Conservation (phyloP, 2,888 invertebrate genomes). For the Boloria selene region DNA sequence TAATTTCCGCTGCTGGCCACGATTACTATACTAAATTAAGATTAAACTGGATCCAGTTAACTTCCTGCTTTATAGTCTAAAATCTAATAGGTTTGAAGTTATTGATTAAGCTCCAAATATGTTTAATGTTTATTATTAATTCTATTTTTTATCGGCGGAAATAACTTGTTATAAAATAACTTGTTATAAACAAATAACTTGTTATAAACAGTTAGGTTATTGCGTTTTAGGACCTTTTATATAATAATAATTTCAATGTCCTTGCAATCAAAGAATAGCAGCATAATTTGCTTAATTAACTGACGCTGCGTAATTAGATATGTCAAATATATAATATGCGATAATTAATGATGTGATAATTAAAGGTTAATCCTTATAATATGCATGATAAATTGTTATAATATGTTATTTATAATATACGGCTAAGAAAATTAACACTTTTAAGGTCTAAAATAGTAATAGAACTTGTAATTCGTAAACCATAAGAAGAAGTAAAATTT, state of each 20-base stretch:
- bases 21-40: slow-evolving; percentile 42
- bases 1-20: slow-evolving; percentile 42
- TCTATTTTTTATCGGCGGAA: slow-evolving; percentile 28
- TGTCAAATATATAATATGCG: too few species aligned
- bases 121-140: slow-evolving; percentile 37
- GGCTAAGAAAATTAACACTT: too few species aligned
- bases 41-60: slow-evolving; percentile 40
- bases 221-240: slow-evolving; percentile 15
- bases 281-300: not conserved
- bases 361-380: too few species aligned
- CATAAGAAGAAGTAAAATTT: not conserved
- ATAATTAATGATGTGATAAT: too few species aligned
- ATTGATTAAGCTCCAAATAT: slow-evolving; percentile 35
- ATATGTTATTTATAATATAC: too few species aligned
- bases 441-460: too few species aligned
- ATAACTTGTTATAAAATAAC: slow-evolving; percentile 26
- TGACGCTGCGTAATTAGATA: too few species aligned
- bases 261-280: slow-evolving; percentile 10
- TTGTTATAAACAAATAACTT: too few species aligned
- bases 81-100: slow-evolving; percentile 39
- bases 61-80: slow-evolving; percentile 42
- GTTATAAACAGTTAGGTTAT: slow-evolving; percentile 26
- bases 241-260: slow-evolving; percentile 15
- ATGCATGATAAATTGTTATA: too few species aligned
- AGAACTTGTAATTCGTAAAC: too few species aligned